Evolutionary conservation across 2,113 vertebrate genomes (phyloP).

Genomic region (Podiceps cristatus): DNA sequence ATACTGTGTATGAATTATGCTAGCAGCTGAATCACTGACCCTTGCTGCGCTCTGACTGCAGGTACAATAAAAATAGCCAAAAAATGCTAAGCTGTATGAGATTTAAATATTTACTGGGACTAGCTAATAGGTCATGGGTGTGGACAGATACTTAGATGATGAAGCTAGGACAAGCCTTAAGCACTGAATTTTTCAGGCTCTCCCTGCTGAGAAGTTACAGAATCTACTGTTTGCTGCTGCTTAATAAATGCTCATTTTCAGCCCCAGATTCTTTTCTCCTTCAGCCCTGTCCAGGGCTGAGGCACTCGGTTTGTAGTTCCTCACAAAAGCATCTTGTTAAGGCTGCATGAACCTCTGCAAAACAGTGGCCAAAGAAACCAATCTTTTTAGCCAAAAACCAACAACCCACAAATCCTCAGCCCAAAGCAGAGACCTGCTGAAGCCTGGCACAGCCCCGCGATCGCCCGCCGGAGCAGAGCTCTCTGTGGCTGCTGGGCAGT

Average conservation of each 20-base stretch:
- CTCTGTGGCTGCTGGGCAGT: accelerated
- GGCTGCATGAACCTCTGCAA: neutral
- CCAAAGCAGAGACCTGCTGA: neutral
- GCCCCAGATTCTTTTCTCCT: neutral
- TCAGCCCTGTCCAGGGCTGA: neutral
- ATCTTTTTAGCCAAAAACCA: neutral
- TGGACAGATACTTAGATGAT: neutral
- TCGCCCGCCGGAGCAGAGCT: neutral
- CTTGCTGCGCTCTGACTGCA: neutral
- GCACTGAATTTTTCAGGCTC: neutral
- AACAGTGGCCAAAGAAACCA: neutral
- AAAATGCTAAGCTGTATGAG: neutral
- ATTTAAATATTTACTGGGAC: neutral
- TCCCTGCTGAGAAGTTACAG: neutral
- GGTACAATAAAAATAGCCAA: neutral
- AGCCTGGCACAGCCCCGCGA: neutral
- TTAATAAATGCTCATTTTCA: neutral
- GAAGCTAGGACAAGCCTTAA: neutral
- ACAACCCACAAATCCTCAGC: neutral
- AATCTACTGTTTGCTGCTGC: neutral
- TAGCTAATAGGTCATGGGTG: neutral
- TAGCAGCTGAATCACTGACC: neutral
- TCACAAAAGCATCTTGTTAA: neutral
- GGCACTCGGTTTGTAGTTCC: neutral
- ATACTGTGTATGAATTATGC: neutral